phyloP scores from a whole-genome alignment of 2,113 vertebrate species.

The Mesitornis unicolor region DNA sequence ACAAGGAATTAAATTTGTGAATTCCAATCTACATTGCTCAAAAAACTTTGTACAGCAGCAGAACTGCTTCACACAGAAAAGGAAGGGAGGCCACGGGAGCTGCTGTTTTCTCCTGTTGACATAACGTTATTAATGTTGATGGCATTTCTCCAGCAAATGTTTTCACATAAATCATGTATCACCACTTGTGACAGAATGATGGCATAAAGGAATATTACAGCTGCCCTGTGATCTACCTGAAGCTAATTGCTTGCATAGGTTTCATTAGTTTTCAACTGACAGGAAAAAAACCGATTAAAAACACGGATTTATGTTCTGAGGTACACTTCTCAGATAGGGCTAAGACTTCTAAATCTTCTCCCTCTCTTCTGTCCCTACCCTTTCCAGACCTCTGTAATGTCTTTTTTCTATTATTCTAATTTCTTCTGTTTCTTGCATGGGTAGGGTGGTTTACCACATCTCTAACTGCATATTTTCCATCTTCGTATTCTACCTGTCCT shows the following conservation, averaged over 20 bases:
- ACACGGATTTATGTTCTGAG: not conserved
- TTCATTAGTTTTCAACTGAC: not conserved
- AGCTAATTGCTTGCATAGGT: slow-evolving; percentile 4
- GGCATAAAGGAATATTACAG: not conserved
- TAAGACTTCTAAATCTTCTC: not conserved
- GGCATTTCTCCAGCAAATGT: slow-evolving; percentile 6
- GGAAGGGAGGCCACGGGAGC: not conserved
- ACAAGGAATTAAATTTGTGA: not conserved
- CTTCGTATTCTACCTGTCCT: not conserved
- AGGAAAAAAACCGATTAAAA: not conserved
- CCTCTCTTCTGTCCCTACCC: not conserved
- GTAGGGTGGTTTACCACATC: not conserved
- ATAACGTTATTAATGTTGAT: not conserved
- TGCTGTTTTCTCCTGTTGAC: not conserved
- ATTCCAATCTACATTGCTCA: not conserved
- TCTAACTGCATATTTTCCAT: not conserved
- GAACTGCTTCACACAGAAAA: not conserved
- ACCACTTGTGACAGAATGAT: not conserved
- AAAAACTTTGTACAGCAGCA: not conserved
- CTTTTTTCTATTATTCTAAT: not conserved
- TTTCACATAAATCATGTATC: slow-evolving; percentile 21
- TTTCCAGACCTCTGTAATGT: not conserved
- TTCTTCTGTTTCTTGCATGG: not conserved
- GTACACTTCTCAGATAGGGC: not conserved
- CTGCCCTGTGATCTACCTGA: not conserved